Percentiles rank a stretch among this genome's conserved stretches.
Evolutionary conservation across 2,113 vertebrate species (phyloP).

Genomic region (Semicossyphus pulcher): DNA sequence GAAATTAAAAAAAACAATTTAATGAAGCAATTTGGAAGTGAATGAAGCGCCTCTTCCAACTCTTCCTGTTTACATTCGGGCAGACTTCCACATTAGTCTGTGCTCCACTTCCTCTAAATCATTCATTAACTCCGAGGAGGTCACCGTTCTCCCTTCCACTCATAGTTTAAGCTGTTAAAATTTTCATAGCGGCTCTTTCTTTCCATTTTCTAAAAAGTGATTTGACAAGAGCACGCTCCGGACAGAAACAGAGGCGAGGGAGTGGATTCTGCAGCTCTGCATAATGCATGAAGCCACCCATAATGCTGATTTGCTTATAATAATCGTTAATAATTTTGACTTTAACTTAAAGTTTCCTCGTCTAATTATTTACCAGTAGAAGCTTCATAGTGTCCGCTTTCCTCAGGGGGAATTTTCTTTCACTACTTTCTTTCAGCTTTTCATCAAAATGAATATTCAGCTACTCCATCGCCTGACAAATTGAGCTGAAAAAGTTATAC

Average conservation of each 20-base stretch:
- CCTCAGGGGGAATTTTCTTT: conserved; percentile 6
- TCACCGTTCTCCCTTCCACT: conserved; percentile 47
- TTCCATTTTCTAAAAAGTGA: conserved; percentile 66
- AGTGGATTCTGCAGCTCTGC: conserved; percentile 1
- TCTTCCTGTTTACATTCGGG: conserved; percentile 47
- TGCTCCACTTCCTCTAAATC: conserved; percentile 54
- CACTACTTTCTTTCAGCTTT: neutral
- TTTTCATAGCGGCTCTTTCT: conserved; percentile 65
- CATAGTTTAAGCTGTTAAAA: conserved; percentile 69
- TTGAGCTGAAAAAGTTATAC: conserved; percentile 6
- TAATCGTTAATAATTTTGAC: conserved; percentile 3
- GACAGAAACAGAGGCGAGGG: conserved; percentile 30
- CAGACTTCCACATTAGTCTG: conserved; percentile 26
- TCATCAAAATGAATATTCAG: conserved; percentile 29
- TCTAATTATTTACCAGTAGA: neutral
- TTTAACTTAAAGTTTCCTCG: neutral
- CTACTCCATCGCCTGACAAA: neutral
- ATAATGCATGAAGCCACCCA: conserved; percentile 7
- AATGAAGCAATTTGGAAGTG: too few species aligned
- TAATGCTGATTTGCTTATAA: conserved; percentile 7
- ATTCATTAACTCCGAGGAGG: conserved; percentile 63
- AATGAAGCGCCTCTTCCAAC: neutral
- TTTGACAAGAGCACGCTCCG: conserved; percentile 12
- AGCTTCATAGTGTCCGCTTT: neutral
- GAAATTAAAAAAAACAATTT: neutral